A percentile compares a stretch with the other conserved stretches of the same genome.
Evolutionary conservation across 2,888 invertebrate species (phyloP).

Genomic region (Argyresthia albistria): DNA sequence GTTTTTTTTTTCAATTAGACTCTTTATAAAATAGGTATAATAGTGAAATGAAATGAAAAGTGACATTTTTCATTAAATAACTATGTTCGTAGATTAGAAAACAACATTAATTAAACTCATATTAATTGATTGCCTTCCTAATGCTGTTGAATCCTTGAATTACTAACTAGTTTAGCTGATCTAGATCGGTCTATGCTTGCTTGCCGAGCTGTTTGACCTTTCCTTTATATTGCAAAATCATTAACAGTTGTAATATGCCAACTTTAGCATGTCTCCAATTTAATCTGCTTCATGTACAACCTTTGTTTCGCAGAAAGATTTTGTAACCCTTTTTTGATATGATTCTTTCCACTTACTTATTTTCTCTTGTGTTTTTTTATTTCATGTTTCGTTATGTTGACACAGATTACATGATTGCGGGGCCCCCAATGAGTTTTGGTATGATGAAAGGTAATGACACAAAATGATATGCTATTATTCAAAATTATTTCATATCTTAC

Average conservation of each 20-base stretch:
- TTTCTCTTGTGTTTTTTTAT: constrained; percentile 73
- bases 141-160: constrained; percentile 32
- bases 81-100: no score
- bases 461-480: constrained; percentile 41
- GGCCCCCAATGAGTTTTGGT: constrained; percentile 88
- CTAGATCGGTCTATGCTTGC: constrained; percentile 43
- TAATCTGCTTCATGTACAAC: constrained; percentile 38
- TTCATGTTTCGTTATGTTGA: constrained; percentile 80
- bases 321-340: constrained; percentile 37
- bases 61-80: no score
- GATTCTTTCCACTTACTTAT: constrained; percentile 30
- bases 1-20: no score
- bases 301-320: constrained; percentile 10
- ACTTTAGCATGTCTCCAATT: constrained; percentile 49
- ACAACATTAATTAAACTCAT: no score
- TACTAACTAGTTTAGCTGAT: constrained; percentile 47
- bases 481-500: constrained; percentile 41
- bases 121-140: no score
- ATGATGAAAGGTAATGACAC: constrained; percentile 86
- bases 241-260: constrained; percentile 27
- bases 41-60: no score
- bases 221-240: constrained; percentile 53
- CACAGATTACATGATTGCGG: constrained; percentile 81
- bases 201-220: constrained; percentile 39
- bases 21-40: no score